phyloP scores from a whole-genome alignment of 2,113 vertebrate genomes.

The Elgaria multicarinata region DNA sequence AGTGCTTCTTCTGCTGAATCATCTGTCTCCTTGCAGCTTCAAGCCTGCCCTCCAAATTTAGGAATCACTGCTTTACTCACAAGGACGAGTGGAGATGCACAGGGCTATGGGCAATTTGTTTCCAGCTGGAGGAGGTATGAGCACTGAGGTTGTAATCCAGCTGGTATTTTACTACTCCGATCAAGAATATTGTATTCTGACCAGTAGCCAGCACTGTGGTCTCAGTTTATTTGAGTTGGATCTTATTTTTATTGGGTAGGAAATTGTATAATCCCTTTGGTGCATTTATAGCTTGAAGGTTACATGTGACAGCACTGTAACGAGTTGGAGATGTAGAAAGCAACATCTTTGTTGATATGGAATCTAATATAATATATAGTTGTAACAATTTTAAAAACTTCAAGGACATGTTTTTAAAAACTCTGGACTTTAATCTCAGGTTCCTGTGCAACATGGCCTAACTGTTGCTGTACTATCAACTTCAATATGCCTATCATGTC shows the following conservation, averaged over 20 bases:
- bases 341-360: neutral
- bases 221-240: neutral
- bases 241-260: neutral
- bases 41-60: neutral
- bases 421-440: neutral
- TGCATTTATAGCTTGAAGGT: neutral
- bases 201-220: neutral
- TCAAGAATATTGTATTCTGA: neutral
- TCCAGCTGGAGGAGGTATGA: neutral
- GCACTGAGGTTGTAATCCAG: neutral
- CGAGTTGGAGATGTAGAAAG: neutral
- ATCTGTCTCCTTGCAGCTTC: neutral
- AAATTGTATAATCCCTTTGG: neutral
- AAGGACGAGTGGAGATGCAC: neutral
- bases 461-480: neutral
- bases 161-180: neutral
- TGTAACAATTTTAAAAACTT: neutral
- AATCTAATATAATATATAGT: neutral
- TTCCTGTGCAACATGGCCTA: neutral
- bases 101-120: neutral
- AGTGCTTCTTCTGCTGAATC: no score
- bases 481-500: neutral
- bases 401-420: neutral
- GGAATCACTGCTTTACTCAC: neutral
- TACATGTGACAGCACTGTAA: constrained; percentile 5